Evolutionary conservation across 2,797 vertebrate genomes (phyloP).

Genomic region (Rhyacichthys aspro): DNA sequence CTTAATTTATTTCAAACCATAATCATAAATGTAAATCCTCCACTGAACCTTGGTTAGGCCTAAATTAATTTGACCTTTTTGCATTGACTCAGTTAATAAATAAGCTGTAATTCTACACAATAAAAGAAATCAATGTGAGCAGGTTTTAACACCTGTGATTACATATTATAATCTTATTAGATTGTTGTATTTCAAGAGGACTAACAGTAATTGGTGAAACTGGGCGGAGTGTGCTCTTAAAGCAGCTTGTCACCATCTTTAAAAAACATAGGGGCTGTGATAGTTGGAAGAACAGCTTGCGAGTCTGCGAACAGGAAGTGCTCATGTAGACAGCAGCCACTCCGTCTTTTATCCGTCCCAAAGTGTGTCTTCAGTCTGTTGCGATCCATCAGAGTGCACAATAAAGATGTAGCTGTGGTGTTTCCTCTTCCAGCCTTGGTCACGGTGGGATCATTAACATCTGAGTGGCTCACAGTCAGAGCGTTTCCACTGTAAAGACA

Average conservation of each 20-base stretch:
- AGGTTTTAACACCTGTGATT: too few relatives aligned
- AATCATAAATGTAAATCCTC: too few relatives aligned
- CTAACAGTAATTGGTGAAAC: background rate
- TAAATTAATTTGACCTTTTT: too few relatives aligned
- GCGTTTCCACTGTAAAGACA: conserved; percentile 30
- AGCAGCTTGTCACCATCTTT: background rate
- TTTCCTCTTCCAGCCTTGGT: conserved; percentile 7
- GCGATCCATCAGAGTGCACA: conserved; percentile 10
- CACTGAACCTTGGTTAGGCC: too few relatives aligned
- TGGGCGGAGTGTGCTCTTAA: background rate
- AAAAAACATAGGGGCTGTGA: background rate
- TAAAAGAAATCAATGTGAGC: too few relatives aligned
- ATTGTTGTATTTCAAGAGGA: background rate
- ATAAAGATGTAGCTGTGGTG: background rate
- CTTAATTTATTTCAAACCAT: too few relatives aligned
- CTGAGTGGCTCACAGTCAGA: conserved; percentile 24
- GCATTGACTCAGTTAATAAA: too few relatives aligned
- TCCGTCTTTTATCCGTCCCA: background rate
- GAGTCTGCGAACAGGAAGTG: background rate
- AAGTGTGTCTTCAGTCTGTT: background rate
- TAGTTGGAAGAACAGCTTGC: background rate
- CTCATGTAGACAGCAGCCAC: background rate
- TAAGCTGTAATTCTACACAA: too few relatives aligned
- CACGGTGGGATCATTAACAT: conserved; percentile 38
- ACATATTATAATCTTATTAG: background rate